A percentile compares a stretch with the other conserved stretches of the same genome.
Evolutionary conservation across 1,140 invertebrate species (phyloP).

Genomic region (Oedothorax gibbosus): DNA sequence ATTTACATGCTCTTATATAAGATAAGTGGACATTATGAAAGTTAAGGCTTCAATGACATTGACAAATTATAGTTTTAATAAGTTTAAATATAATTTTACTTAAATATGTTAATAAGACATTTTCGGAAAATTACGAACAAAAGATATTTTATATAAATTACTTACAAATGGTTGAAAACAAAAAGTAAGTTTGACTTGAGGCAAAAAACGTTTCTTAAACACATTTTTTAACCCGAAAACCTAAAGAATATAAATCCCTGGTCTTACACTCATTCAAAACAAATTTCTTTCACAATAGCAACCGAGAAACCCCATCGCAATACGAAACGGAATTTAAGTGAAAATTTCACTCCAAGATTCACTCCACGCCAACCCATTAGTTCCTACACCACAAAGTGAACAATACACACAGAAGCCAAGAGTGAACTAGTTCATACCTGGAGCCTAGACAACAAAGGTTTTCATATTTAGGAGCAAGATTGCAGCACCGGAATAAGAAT

Average conservation of each 20-base stretch:
- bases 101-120: background rate
- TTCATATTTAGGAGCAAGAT: constrained; percentile 4
- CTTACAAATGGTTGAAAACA: background rate
- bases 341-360: constrained; percentile 25
- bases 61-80: too few species aligned
- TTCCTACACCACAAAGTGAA: constrained; percentile 14
- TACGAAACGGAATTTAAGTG: constrained; percentile 2
- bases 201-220: background rate
- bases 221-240: too few species aligned
- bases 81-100: too few species aligned
- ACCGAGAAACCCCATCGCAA: background rate
- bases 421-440: background rate
- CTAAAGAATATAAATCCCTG: too few species aligned
- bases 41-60: too few species aligned
- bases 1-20: too few species aligned
- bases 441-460: constrained; percentile 16
- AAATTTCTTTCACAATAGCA: too few species aligned
- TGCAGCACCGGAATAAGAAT: constrained; percentile 47
- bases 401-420: constrained; percentile 11
- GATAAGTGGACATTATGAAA: too few species aligned
- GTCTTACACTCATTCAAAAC: too few species aligned
- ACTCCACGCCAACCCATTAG: constrained; percentile 40
- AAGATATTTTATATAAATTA: background rate
- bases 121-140: background rate
- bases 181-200: background rate